Percentiles rank a stretch among this genome's conserved stretches.
Conservation (phyloP, 2,113 vertebrate genomes). For the Malurus melanocephalus region DNA sequence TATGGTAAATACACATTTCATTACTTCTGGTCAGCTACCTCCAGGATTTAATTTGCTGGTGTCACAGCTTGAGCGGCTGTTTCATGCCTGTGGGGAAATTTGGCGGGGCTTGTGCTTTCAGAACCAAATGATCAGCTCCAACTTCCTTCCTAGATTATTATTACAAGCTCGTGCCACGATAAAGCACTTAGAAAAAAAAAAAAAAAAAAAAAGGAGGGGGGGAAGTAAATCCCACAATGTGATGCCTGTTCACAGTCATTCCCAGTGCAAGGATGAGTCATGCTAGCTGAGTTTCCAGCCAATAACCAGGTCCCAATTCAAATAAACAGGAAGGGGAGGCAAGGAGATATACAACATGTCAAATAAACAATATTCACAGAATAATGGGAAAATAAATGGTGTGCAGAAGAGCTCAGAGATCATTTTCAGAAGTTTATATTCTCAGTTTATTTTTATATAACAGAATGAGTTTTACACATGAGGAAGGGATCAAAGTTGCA, state of each 20-base stretch:
- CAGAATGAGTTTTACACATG: neutral
- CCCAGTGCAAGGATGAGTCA: neutral
- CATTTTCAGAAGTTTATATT: neutral
- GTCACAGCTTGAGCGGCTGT: slow-evolving; percentile 51
- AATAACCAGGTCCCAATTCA: slow-evolving; percentile 2
- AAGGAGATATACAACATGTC: neutral
- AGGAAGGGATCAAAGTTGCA: neutral
- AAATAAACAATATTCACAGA: neutral
- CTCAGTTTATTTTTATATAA: neutral
- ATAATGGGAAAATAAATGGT: slow-evolving; percentile 26
- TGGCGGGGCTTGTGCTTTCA: slow-evolving; percentile 54
- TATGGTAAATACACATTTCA: slow-evolving; percentile 69
- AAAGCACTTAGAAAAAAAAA: neutral
- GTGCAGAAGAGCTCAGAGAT: neutral
- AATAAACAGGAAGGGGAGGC: neutral
- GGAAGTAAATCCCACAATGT: neutral
- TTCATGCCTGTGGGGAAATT: slow-evolving; percentile 60
- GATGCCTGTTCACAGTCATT: neutral
- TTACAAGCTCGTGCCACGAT: slow-evolving; percentile 3
- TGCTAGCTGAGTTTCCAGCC: slow-evolving; percentile 16
- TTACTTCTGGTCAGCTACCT: slow-evolving; percentile 63
- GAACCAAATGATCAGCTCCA: slow-evolving; percentile 52
- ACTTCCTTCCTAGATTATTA: slow-evolving; percentile 54
- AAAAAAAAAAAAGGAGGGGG: accelerated
- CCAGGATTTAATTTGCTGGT: slow-evolving; percentile 64